Evolutionary conservation across 1,140 invertebrate genomes (phyloP), one percentile per base, ranked within the genome.

Genomic region (Drosophila parvula): DNA sequence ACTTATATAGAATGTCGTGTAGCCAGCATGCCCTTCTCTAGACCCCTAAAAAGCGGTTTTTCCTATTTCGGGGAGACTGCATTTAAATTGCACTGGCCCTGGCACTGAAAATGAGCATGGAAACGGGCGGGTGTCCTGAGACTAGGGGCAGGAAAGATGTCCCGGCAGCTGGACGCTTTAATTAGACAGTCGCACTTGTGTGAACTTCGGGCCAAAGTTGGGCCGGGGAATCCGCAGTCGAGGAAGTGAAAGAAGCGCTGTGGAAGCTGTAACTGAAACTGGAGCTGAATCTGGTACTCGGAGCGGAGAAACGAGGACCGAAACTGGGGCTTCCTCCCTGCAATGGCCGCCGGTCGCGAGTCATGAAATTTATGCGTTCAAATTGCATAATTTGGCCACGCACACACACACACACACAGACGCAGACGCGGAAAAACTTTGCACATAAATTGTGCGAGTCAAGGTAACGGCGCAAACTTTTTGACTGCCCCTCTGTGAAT

Each of bases 341-440:
- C 53, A 56, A 51, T 70, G 43, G 77, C 68, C 67, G 74, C 45
- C 63, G 57, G 76, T 71, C 73, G 65, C 65, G 59, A 75, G 71
- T 83, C 77, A 61, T 80, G 69, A 89, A 88, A 88, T 88, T 88
- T 88, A 88, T 88, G 84, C 84, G 85, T 71, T 88, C 71, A 88
- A 88, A 88, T 89, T 88, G 84, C 84, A 88, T 88, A 88, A 88
- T 88, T 88, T 78, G 62, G 68, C 47, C 41, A 57, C 53, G 59
- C 67, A 68, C 32, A 38, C 38, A 71, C 36, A 50, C 61, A 38
- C 53, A 58, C 14, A 53, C 45, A 51, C 55, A 71, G 64, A 45
- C 16, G 34, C 36, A 73, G 58, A 50, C 40, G 56, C 53, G 44
- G 30, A 67, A 63, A 79, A 88, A 88, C 73, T 88, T 88, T 88